Evolutionary conservation across 92 coral and sea anemone genomes (phyloP), one percentile per base, ranked within the genome.

Genomic region (Umimayanthus kanabou): DNA sequence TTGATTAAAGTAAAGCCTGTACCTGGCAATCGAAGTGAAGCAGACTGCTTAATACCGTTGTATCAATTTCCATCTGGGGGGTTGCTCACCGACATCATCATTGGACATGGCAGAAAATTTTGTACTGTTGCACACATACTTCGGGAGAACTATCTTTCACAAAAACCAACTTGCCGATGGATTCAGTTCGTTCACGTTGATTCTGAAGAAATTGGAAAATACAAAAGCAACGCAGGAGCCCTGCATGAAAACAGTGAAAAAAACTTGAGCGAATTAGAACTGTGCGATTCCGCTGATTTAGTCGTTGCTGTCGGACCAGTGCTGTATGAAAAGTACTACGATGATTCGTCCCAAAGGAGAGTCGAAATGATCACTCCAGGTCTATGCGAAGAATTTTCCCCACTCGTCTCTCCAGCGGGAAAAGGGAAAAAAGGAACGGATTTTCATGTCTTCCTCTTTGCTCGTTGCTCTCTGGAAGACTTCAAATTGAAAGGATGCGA

Each of bases 201-300:
- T 81, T 88, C 39, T 22, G 82, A 80, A 74, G 87, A 88, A 26
- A 84, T 81, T 37, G 90, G 90, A 53, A 81, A 80, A 39, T 88
- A 39, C 82, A 81, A 88, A 50, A 25, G 5, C 28, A 45, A 43
- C 22, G n/a, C 28, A 37, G 37, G 58, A 5, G 91, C 87, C 47
- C 69, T 88, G 0, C 50, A 74, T 8, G 87, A 81, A 5, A 81
- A 81, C 73, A 71, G 30, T 5, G 53, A 81, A 47, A 88, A 88
- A 29, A 69, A 88, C 23, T n/a, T n/a, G n/a, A n/a, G n/a, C n/a
- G n/a, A n/a, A n/a, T n/a, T n/a, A n/a, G n/a, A n/a, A n/a, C n/a
- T n/a, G n/a, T n/a, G n/a, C n/a, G 42, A 45, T 72, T 30, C 29
- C 14, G 87, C 90, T 14, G 30, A 80, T 50, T n/a, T 70, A 0